Evolutionary conservation across 1,140 invertebrate genomes (phyloP), one percentile per base, ranked within the genome.

Genomic region (Dendroctonus valens): DNA sequence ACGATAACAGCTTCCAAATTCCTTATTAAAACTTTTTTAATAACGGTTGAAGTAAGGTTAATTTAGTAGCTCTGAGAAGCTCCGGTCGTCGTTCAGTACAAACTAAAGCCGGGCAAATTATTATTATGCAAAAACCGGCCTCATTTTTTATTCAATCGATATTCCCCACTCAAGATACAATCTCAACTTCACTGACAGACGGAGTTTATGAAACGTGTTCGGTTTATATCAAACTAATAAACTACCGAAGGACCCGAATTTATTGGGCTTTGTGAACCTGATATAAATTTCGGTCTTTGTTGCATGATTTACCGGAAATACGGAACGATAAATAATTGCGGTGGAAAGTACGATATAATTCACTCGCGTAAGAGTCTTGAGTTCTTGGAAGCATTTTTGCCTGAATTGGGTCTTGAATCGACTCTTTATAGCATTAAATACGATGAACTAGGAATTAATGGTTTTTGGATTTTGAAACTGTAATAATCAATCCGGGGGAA

Each of bases 201-300:
- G 41, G 51, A 63, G 60, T 63, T 63, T 63, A 63, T 53, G 60
- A 63, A 46, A 50, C 60, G 51, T 63, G 51, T 44, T 63, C 60
- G 60, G 60, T 41, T 63, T 63, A 63, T 63, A 63, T 63, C 60
- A 63, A 63, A 54, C 60, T 63, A 63, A 63, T 63, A 63, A 63
- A 63, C 60, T 63, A 63, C 50, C 41, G 41, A 54, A 42, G 41
- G 51, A 15, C 51, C 50, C 11, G 41, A 63, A 63, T 63, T 63
- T 63, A 63, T 63, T 54, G 41, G 50, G 53, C 41, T 53, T 54
- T 52, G 7, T 46, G 12, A 61, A 52, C 12, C 51, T 38, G 51
- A 38, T 54, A 63, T 63, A 54, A 54, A 44, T 63, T 54, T 38
- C 9, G 60, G 12, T 41, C 41, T 63, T 53, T 63, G 50, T 63